phyloP scores from a whole-genome alignment of 2,888 invertebrate species.

The Tuta absoluta region DNA sequence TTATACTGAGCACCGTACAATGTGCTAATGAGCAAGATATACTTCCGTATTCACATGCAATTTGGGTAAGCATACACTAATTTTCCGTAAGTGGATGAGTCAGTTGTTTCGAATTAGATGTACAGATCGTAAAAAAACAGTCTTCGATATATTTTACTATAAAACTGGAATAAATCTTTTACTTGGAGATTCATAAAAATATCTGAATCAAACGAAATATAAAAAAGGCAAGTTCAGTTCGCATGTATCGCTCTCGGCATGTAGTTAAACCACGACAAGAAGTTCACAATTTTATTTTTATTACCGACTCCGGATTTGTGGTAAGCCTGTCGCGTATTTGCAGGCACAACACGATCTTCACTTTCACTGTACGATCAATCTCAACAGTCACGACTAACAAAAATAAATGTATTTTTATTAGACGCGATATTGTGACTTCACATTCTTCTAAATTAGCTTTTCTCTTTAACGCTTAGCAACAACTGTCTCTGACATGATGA shows the following conservation, averaged over 20 bases:
- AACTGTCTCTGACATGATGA: not conserved
- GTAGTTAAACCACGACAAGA: constrained; percentile 21
- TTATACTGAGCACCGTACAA: constrained; percentile 14
- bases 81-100: constrained; percentile 3
- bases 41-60: constrained; percentile 16
- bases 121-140: not conserved
- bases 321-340: constrained; percentile 44
- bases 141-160: not conserved
- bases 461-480: not conserved
- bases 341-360: constrained; percentile 59
- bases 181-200: not conserved
- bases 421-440: not conserved
- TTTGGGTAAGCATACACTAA: constrained; percentile 15
- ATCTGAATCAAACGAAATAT: not conserved
- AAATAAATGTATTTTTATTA: constrained; percentile 49
- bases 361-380: constrained; percentile 70
- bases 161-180: not conserved
- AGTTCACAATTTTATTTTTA: constrained; percentile 16
- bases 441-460: not conserved
- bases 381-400: constrained; percentile 55
- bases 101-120: not conserved
- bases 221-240: not conserved
- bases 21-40: constrained; percentile 15
- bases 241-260: not conserved
- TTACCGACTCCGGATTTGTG: constrained; percentile 47